phyloP scores from a whole-genome alignment of 2,113 vertebrate species.

The Bubo blakistoni region DNA sequence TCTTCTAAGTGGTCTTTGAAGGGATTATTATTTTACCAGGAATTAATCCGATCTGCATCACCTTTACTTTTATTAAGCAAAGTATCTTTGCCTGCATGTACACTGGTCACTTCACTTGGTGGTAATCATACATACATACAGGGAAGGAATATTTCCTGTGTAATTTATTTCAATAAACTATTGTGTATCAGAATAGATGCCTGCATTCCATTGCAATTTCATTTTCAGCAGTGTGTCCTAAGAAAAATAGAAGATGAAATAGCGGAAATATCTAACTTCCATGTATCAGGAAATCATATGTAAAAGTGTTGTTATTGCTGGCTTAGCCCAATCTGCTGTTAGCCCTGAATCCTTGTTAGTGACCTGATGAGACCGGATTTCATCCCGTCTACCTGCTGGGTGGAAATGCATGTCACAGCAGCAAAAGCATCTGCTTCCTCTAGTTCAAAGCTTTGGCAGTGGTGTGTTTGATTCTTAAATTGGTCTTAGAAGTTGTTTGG shows the following conservation, averaged over 20 bases:
- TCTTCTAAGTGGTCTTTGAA: neutral
- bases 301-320: slow-evolving; percentile 65
- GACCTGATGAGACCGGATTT: slow-evolving; percentile 59
- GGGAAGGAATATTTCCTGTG: slow-evolving; percentile 10
- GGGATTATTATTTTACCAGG: neutral
- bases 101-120: neutral
- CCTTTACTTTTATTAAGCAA: neutral
- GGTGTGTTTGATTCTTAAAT: slow-evolving; percentile 51
- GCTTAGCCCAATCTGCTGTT: slow-evolving; percentile 30
- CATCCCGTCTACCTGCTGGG: slow-evolving; percentile 62
- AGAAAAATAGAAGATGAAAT: slow-evolving; percentile 65
- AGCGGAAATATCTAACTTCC: slow-evolving; percentile 51
- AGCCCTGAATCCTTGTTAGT: slow-evolving; percentile 43
- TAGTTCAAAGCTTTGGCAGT: slow-evolving; percentile 64
- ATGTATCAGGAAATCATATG: slow-evolving; percentile 61
- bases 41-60: neutral
- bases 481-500: slow-evolving; percentile 65
- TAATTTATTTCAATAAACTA: slow-evolving; percentile 36
- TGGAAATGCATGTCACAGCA: slow-evolving; percentile 65
- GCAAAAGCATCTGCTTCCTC: slow-evolving; percentile 69
- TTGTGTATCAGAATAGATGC: slow-evolving; percentile 44
- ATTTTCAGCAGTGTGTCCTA: slow-evolving; percentile 56
- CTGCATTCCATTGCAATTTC: slow-evolving; percentile 50
- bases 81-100: neutral
- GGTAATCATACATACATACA: neutral